Base-by-base conservation (phyloP, 2,888 invertebrate genomes). In the Thalpophila matura region DNA sequence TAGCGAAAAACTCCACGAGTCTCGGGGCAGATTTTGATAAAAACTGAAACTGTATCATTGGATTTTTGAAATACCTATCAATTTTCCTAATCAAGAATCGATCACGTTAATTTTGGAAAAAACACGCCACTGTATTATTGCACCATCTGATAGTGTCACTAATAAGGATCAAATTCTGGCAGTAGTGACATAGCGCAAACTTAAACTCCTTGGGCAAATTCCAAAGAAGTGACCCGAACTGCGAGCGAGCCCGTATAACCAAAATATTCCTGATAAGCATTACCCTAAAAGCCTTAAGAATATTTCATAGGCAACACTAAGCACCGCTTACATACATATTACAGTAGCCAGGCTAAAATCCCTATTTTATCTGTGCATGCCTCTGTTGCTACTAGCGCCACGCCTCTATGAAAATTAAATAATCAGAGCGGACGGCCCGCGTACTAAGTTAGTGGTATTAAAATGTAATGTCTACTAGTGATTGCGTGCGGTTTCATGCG, bases 401-500 rank as follows among this genome's bases (percentile, higher is more conserved):
- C 82, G 82, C 82, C 83, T 70, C 24, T 56, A 57, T 73, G 64
- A 67, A 75, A 82, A 80, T 83, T 74, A 77, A 83, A 82, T 83
- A 81, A 82, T 81, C 77, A 73, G 77, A 74, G 75, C 74, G 55
- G 68, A 66, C 66, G 61, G 51, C 53, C 46, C 61, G 59, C 63
- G 66, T 56, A 75, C 66, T 66, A 75, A 71, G 54, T 60, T 63
- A 60, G 47, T 63, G 57, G 26, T 58, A 66, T 60, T 74, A 59
- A 71, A 66, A 47, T 49, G 20, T 60, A 47, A 60, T 66, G 54
- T 51, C 42, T 51, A 56, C 57, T 53, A 58, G 63, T 56, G 40
- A 60, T 58, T 67, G 57, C 70, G 12, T 55, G 47, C 63, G 55
- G 67, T 45, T 74, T 38, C 67, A 54, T 69, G 27, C 57, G 53